phyloP scores from a whole-genome alignment of 2,797 vertebrate genomes.

The Luscinia megarhynchos region DNA sequence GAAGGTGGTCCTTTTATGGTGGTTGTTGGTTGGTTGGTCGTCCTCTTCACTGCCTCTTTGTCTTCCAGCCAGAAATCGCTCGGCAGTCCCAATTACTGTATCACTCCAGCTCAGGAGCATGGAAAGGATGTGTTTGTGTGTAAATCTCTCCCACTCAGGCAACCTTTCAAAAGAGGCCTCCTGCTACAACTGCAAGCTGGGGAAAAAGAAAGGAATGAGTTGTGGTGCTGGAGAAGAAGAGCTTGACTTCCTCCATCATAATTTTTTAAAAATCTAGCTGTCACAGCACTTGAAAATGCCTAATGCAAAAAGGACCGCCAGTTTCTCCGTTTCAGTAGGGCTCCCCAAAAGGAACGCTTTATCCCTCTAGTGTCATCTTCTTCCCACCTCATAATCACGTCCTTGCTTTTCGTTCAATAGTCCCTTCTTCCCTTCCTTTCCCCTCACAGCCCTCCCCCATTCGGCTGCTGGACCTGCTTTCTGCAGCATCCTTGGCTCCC shows the following conservation, averaged over 20 bases:
- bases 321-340: slow-evolving; percentile 36
- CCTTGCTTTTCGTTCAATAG: neutral
- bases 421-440: neutral
- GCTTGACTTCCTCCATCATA: slow-evolving; percentile 58
- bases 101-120: slow-evolving; percentile 27
- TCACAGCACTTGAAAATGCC: slow-evolving; percentile 59
- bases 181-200: slow-evolving; percentile 46
- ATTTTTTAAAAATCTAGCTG: slow-evolving; percentile 39
- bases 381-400: neutral
- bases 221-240: slow-evolving; percentile 16
- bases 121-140: slow-evolving; percentile 49
- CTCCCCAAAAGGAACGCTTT: neutral
- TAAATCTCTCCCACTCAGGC: slow-evolving; percentile 61
- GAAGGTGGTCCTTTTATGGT: neutral
- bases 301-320: slow-evolving; percentile 33
- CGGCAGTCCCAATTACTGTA: neutral
- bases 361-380: neutral
- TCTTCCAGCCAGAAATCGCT: neutral
- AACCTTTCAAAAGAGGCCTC: slow-evolving; percentile 66
- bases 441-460: neutral
- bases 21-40: neutral
- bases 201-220: slow-evolving; percentile 29
- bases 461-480: neutral
- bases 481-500: neutral
- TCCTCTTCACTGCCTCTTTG: neutral